Base-by-base conservation (phyloP, 2,888 invertebrate genomes). In the Tenthredo livida region DNA sequence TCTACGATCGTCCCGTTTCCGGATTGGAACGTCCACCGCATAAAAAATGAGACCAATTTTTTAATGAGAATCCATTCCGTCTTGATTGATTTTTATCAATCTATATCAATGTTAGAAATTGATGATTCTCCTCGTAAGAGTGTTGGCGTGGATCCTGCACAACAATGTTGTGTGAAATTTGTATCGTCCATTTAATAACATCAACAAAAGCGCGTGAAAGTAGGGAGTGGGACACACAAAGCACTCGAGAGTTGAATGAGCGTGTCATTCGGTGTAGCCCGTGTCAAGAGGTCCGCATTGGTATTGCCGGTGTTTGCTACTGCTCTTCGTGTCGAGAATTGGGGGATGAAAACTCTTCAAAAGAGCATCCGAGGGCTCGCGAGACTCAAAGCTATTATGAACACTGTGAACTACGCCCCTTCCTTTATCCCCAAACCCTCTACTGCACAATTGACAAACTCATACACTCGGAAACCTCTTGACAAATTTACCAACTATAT, bases 341-440 rank as follows among this genome's bases (percentile, higher is more conserved):
- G 61, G 61, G 80, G 80, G 80, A 40, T 80, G 58, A 80, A 61
- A 80, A 80, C 90, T 89, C 90, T 89, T 90, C 88, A 91, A 92
- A 92, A 92, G 91, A 91, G 90, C 92, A 91, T 90, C 91, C 87
- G 90, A 91, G 88, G 89, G 86, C 87, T 86, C 88, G 88, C 87
- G 88, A 89, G 90, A 73, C 88, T 87, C 88, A 87, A 89, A 88
- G 88, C 91, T 91, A 91, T 92, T 92, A 91, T 92, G 89, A 90
- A 91, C 90, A 90, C 88, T 87, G 89, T 86, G 67, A 67, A 54
- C 86, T 86, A 82, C 86, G 58, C 84, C 58, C 85, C 40, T 47
- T 84, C 70, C 82, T 75, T 85, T 83, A 87, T 85, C 87, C 85
- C 72, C 87, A 6, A 40, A 12, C 25, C 73, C 61, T 67, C 67